These are phyloP conservation scores for Cyaniris semiargus DNA, from an alignment of 2,888 invertebrate genomes.

Conservation along the genomic window DNA sequence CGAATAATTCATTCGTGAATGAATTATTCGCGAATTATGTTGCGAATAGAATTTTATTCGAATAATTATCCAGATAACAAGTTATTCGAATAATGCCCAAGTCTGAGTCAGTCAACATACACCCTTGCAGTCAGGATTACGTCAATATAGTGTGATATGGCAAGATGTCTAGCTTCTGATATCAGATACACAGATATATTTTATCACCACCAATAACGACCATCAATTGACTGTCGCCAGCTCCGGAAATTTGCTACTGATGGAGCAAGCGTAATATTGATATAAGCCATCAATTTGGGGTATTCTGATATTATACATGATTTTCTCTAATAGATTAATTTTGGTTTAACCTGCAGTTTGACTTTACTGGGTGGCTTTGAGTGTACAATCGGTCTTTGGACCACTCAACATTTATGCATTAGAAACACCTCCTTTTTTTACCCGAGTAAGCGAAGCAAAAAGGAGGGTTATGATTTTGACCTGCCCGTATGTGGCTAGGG, in stretches of 20 bases:
- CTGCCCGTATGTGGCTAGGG: too few species aligned
- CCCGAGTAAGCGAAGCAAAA: too few species aligned
- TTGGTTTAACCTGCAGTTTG: not conserved
- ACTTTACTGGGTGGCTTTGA: not conserved
- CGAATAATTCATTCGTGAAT: too few species aligned
- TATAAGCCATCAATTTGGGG: conserved; percentile 14
- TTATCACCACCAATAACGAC: conserved; percentile 19
- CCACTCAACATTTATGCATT: too few species aligned
- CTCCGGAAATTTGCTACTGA: conserved; percentile 10
- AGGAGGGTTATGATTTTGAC: too few species aligned
- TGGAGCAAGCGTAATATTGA: conserved; percentile 15
- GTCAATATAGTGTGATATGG: not conserved
- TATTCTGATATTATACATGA: conserved; percentile 19
- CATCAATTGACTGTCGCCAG: conserved; percentile 17
- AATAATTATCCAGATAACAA: too few species aligned
- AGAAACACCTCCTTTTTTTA: too few species aligned
- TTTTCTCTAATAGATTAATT: conserved; percentile 4
- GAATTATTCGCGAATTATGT: too few species aligned
- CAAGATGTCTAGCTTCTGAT: not conserved
- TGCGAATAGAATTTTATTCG: too few species aligned
- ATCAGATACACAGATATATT: conserved; percentile 9
- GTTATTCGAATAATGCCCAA: too few species aligned
- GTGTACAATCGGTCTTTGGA: not conserved
- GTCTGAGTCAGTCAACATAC: too few species aligned
- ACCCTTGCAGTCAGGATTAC: not conserved